Percentiles rank a stretch among this genome's conserved stretches.
Conservation (phyloP, 2,113 vertebrate genomes). For the Nesogale talazaci region DNA sequence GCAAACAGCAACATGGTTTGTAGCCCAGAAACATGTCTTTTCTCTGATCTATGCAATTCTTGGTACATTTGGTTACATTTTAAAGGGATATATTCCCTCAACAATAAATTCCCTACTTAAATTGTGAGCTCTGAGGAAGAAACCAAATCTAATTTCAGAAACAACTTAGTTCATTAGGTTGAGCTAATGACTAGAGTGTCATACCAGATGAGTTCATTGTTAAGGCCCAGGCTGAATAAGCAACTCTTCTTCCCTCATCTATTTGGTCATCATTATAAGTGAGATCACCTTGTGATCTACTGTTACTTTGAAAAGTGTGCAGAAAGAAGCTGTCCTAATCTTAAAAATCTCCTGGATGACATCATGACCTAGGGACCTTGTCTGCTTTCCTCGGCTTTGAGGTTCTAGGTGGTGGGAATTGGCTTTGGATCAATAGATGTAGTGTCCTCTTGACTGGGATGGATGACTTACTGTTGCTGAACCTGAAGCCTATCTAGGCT, state of each 20-base stretch:
- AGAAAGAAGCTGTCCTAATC: not conserved
- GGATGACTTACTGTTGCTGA: constrained; percentile 16
- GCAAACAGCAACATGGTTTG: not conserved
- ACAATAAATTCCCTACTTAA: not conserved
- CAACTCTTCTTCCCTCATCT: not conserved
- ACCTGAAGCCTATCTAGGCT: not conserved
- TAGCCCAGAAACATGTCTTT: constrained; percentile 11
- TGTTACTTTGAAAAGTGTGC: constrained; percentile 40
- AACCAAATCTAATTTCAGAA: constrained; percentile 3
- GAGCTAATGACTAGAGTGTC: not conserved
- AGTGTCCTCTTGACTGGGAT: not conserved
- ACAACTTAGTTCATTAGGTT: not conserved
- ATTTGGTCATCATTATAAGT: not conserved
- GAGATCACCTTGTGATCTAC: not conserved
- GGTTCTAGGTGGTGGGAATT: not conserved
- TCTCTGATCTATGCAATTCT: not conserved
- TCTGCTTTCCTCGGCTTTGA: not conserved
- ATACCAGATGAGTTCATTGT: not conserved
- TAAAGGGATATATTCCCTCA: not conserved
- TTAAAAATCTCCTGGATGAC: constrained; percentile 2
- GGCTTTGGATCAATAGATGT: constrained; percentile 12
- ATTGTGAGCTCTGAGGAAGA: not conserved
- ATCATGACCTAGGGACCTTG: not conserved
- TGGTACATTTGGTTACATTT: constrained; percentile 50
- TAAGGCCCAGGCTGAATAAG: constrained; percentile 18